Percentiles rank a stretch among this genome's conserved stretches.
Conservation (phyloP, 2,797 vertebrate species). For the Percopsis omiscomaycus region DNA sequence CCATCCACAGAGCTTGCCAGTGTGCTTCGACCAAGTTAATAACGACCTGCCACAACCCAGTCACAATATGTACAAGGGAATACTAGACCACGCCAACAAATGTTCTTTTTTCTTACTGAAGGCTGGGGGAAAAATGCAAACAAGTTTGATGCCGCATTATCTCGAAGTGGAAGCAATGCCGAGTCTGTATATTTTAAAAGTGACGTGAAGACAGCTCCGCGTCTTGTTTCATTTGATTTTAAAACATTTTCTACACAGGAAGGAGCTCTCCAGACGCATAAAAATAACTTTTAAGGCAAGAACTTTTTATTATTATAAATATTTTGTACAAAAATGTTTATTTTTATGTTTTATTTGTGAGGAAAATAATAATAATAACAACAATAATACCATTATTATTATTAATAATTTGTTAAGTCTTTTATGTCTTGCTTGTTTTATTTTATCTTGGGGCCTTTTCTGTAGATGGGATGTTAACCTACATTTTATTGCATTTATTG, state of each 20-base stretch:
- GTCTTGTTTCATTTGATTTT: constrained; percentile 10
- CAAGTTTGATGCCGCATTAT: not conserved
- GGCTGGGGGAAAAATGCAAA: not conserved
- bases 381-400: constrained; percentile 5
- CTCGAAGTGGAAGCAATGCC: not conserved
- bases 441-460: no score
- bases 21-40: constrained; percentile 53
- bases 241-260: constrained; percentile 2
- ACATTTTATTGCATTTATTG: constrained; percentile 24
- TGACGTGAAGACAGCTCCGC: not conserved
- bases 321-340: not conserved
- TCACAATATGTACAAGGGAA: constrained; percentile 43
- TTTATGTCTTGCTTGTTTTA: no score
- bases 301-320: constrained; percentile 18
- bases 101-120: no score
- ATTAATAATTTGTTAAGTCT: not conserved
- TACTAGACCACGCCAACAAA: constrained; percentile 18
- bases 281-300: constrained; percentile 48
- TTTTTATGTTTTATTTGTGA: not conserved
- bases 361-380: constrained; percentile 4
- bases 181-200: not conserved
- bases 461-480: not conserved
- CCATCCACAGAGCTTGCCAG: constrained; percentile 63
- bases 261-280: constrained; percentile 5
- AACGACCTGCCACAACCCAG: constrained; percentile 40